Conservation (phyloP, 2,113 vertebrate species). For the Alligator sinensis region DNA sequence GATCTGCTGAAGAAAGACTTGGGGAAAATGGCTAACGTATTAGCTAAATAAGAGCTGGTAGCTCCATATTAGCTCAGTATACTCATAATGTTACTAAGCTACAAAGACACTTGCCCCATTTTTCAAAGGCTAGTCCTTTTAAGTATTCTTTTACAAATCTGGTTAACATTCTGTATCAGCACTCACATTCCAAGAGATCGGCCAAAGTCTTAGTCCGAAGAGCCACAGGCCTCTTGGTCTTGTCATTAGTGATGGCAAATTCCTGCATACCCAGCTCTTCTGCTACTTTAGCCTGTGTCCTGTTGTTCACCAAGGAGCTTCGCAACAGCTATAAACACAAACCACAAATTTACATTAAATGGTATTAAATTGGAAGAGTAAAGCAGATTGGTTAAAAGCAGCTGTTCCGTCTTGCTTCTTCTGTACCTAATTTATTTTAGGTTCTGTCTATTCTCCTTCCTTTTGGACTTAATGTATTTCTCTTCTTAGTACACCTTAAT, state of each 20-base stretch:
- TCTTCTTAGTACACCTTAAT: background rate
- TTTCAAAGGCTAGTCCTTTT: background rate
- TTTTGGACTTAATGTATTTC: background rate
- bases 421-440: background rate
- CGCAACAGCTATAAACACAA: slow-evolving; percentile 86
- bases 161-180: background rate
- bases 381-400: background rate
- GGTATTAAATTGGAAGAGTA: background rate
- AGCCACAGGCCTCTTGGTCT: slow-evolving; percentile 94
- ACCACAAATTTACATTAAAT: background rate
- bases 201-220: slow-evolving; percentile 97
- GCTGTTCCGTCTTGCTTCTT: background rate
- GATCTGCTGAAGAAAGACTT: slow-evolving; percentile 2
- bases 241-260: slow-evolving; percentile 98
- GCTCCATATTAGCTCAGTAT: background rate
- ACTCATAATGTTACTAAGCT: background rate
- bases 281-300: slow-evolving; percentile 97
- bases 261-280: slow-evolving; percentile 99
- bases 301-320: slow-evolving; percentile 98
- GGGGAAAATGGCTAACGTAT: background rate
- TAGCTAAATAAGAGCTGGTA: background rate
- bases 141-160: background rate
- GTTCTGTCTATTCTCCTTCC: too few relatives aligned
- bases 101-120: background rate
- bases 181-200: slow-evolving; percentile 95